phyloP scores from a whole-genome alignment of 1,140 invertebrate genomes.

The Riptortus pedestris region DNA sequence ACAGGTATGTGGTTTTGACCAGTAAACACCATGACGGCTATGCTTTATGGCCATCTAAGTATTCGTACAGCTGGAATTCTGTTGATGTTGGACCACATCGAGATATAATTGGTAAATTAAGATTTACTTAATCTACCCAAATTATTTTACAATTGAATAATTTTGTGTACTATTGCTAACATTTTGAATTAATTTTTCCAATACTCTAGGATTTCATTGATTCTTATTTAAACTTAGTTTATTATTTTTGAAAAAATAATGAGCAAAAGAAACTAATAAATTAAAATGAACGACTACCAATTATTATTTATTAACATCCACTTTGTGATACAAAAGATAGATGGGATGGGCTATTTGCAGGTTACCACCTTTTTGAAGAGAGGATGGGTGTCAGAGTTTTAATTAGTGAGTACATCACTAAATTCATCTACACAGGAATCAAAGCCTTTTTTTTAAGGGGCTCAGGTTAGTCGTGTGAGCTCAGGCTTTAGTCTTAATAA shows the following conservation, averaged over 20 bases:
- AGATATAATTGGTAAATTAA: constrained; percentile 58
- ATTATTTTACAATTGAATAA: not conserved
- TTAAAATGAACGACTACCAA: not conserved
- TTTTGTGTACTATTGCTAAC: not conserved
- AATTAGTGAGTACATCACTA: too few relatives aligned
- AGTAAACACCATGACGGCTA: constrained; percentile 92
- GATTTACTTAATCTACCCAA: constrained; percentile 33
- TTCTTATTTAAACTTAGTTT: not conserved
- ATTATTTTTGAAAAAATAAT: not conserved
- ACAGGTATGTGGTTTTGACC: constrained; percentile 77
- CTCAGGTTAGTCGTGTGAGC: too few relatives aligned
- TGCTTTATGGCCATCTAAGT: constrained; percentile 76
- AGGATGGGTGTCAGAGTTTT: too few relatives aligned
- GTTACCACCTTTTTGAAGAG: too few relatives aligned
- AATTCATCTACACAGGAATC: too few relatives aligned
- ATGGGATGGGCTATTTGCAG: too few relatives aligned
- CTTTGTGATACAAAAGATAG: too few relatives aligned
- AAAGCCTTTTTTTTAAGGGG: too few relatives aligned
- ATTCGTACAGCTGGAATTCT: constrained; percentile 83
- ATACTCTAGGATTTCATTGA: not conserved
- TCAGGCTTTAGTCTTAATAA: too few relatives aligned
- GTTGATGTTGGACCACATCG: constrained; percentile 72
- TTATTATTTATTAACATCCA: too few relatives aligned
- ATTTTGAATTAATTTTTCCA: not conserved
- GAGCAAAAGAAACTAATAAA: not conserved